Conservation (phyloP, 2,888 invertebrate species). For the Linnaemya vulpina region DNA sequence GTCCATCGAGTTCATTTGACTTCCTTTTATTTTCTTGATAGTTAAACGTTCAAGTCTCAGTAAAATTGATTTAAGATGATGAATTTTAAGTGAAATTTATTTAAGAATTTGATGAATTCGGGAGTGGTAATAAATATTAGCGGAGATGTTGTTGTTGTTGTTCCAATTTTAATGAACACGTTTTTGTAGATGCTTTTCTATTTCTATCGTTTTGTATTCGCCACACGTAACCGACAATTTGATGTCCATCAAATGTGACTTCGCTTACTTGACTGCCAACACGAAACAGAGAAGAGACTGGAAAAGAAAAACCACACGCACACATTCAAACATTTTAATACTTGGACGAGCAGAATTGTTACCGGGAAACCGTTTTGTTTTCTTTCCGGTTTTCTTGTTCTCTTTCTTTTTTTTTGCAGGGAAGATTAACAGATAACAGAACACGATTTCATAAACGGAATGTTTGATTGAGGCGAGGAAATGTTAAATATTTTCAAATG, state of each 20-base stretch:
- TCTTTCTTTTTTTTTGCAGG: background rate
- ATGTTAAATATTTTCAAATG: background rate
- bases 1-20: background rate
- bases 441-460: background rate
- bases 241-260: constrained; percentile 4
- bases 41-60: no score
- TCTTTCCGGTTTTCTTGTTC: background rate
- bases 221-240: background rate
- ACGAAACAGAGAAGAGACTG: background rate
- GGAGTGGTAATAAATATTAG: background rate
- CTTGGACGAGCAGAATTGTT: background rate
- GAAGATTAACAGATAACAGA: background rate
- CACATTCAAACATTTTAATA: background rate
- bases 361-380: background rate
- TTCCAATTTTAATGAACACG: background rate
- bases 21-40: no score
- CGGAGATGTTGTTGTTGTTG: background rate
- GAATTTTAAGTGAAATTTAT: background rate
- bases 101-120: background rate
- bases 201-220: background rate
- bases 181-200: background rate
- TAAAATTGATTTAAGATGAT: no score
- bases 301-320: background rate
- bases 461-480: background rate
- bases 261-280: background rate